Evolutionary conservation across 2,888 invertebrate genomes (phyloP).

Genomic region (Napeogenes inachia): DNA sequence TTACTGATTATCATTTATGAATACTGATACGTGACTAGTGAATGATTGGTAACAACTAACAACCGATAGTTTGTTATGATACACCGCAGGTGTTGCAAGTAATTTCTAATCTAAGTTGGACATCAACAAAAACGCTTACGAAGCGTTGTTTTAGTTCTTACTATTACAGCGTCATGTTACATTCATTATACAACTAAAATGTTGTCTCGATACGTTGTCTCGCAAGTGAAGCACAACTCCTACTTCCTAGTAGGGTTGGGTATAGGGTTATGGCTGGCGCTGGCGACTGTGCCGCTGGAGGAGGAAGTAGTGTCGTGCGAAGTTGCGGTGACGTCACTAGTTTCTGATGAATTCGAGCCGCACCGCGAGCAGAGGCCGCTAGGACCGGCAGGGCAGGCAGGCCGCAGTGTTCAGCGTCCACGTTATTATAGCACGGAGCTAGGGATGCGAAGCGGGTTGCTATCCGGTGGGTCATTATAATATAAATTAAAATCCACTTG

Average conservation of each 20-base stretch:
- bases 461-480: slow-evolving; percentile 69
- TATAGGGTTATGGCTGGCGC: slow-evolving; percentile 75
- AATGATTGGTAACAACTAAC: too few species aligned
- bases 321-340: slow-evolving; percentile 31
- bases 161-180: slow-evolving; percentile 12
- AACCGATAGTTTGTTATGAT: too few species aligned
- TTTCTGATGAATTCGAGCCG: slow-evolving; percentile 62
- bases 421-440: slow-evolving; percentile 97
- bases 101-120: too few species aligned
- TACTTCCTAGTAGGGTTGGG: slow-evolving; percentile 77
- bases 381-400: slow-evolving; percentile 40
- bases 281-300: slow-evolving; percentile 70
- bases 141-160: neutral
- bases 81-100: too few species aligned
- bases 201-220: slow-evolving; percentile 66
- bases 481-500: too few species aligned
- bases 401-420: slow-evolving; percentile 84
- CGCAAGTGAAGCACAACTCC: slow-evolving; percentile 75
- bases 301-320: slow-evolving; percentile 44
- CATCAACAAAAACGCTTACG: neutral
- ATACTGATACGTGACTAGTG: too few species aligned
- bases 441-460: slow-evolving; percentile 92
- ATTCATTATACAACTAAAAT: slow-evolving; percentile 35
- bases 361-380: slow-evolving; percentile 53
- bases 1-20: too few species aligned